Conservation (phyloP, 2,113 vertebrate genomes). For the Cinclus cinclus region DNA sequence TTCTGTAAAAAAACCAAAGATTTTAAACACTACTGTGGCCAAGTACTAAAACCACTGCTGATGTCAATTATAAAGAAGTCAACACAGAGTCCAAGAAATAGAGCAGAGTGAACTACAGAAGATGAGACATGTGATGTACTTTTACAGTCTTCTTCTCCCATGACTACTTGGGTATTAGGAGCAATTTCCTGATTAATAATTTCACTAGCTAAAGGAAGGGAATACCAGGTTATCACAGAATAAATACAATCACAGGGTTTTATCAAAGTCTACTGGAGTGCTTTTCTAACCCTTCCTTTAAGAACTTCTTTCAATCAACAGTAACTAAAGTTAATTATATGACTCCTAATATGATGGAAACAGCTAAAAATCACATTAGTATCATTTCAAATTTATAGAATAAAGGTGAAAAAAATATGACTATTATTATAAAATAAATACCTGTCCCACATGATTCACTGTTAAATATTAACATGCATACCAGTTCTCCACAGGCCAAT, state of each 20-base stretch:
- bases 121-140: neutral
- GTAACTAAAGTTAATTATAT: neutral
- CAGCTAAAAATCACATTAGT: neutral
- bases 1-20: neutral
- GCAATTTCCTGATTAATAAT: neutral
- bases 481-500: neutral
- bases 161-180: neutral
- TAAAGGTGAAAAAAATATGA: neutral
- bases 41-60: neutral
- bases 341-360: neutral
- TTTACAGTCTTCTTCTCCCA: neutral
- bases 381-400: neutral
- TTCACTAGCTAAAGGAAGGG: neutral
- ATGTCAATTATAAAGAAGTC: neutral
- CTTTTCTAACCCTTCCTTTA: neutral
- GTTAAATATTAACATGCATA: neutral
- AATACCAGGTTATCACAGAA: neutral
- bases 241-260: neutral
- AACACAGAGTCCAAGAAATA: neutral
- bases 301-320: neutral
- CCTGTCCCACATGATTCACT: neutral
- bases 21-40: neutral
- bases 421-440: neutral
- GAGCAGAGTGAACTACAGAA: neutral
- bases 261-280: neutral